phyloP scores from a whole-genome alignment of 2,113 vertebrate genomes.

The Heloderma charlesbogerti region DNA sequence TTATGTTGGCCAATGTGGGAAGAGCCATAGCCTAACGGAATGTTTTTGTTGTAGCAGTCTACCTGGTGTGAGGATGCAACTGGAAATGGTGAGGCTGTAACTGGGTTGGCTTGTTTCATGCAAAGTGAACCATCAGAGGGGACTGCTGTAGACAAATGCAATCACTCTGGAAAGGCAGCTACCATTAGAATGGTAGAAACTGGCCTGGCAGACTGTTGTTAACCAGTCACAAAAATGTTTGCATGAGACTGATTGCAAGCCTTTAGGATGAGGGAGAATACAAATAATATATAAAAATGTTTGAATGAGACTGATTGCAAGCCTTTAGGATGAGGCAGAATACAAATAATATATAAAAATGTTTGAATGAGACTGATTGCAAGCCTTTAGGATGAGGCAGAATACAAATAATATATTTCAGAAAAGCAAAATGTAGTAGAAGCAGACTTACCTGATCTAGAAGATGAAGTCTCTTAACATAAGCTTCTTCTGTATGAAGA shows the following conservation, averaged over 20 bases:
- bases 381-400: neutral
- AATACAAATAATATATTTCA: neutral
- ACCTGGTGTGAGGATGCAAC: neutral
- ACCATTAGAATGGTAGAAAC: neutral
- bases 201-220: neutral
- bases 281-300: too few relatives aligned
- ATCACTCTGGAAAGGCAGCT: neutral
- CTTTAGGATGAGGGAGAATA: neutral
- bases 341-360: too few relatives aligned
- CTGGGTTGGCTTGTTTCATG: neutral
- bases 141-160: neutral
- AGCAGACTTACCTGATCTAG: constrained; percentile 90
- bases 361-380: neutral
- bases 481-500: constrained; percentile 94
- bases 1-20: neutral
- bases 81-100: neutral
- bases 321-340: neutral
- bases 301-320: neutral
- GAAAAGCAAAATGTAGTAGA: constrained; percentile 9
- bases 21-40: neutral
- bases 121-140: too few relatives aligned
- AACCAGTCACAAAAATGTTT: neutral
- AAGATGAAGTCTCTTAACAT: constrained; percentile 93
- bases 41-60: neutral
- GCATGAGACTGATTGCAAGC: neutral